A percentile compares a stretch with the other conserved stretches of the same genome.
These are phyloP conservation scores for Conus canariensis DNA, from an alignment of 2,888 invertebrate species.

Conservation along the genomic window DNA sequence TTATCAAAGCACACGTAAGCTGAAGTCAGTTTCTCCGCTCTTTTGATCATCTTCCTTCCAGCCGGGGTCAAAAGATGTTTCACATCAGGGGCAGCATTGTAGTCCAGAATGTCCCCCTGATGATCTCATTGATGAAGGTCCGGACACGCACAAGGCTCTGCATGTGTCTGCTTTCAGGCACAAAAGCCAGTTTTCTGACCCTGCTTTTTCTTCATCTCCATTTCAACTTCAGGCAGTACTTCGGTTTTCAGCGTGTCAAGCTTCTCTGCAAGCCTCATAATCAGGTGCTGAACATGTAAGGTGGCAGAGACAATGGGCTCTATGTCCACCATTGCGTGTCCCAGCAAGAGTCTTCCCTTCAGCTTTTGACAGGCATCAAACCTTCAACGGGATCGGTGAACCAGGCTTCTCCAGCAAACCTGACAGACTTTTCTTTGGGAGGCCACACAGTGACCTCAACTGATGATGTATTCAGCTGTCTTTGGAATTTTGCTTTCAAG, in stretches of 20 bases:
- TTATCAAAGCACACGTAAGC: conserved; percentile 41
- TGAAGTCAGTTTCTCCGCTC: conserved; percentile 22
- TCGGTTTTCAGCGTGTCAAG: conserved; percentile 5
- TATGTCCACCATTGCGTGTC: conserved; percentile 44
- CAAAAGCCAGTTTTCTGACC: background rate
- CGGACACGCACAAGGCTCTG: conserved; percentile 4
- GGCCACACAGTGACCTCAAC: conserved; percentile 18
- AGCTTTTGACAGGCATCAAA: conserved; percentile 29
- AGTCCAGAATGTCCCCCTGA: conserved; percentile 46
- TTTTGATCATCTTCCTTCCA: conserved; percentile 38
- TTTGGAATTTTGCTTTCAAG: background rate
- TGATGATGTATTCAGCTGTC: background rate
- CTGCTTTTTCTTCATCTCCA: background rate
- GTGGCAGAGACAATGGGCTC: conserved; percentile 20
- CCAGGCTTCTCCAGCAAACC: conserved; percentile 20
- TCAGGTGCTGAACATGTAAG: background rate
- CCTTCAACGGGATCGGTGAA: conserved; percentile 48
- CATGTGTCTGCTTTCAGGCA: background rate
- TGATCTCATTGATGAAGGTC: conserved; percentile 25
- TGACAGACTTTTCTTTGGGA: background rate
- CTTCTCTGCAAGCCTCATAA: conserved; percentile 13
- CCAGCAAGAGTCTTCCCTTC: background rate
- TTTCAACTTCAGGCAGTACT: conserved; percentile 4
- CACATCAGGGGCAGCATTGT: conserved; percentile 18
- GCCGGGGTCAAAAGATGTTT: conserved; percentile 38